Evolutionary conservation across 1,140 invertebrate species (phyloP).

Genomic region (Cotesia chilonis): DNA sequence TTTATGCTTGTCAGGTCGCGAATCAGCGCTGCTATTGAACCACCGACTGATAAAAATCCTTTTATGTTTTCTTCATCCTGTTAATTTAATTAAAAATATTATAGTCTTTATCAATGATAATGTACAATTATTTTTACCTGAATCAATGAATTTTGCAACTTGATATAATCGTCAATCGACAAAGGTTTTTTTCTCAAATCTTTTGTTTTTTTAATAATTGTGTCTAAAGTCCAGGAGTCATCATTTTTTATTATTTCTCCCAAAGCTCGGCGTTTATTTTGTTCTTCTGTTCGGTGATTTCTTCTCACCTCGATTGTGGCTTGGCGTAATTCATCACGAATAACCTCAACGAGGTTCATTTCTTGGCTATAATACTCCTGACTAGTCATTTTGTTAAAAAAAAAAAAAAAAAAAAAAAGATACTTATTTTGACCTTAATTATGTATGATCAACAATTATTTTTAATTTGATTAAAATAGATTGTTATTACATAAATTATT

Average conservation of each 20-base stretch:
- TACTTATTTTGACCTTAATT: no score
- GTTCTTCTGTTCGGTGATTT: constrained; percentile 37
- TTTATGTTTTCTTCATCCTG: constrained; percentile 57
- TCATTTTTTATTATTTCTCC: constrained; percentile 43
- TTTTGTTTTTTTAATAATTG: constrained; percentile 42
- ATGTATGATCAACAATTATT: no score
- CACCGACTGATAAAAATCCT: constrained; percentile 53
- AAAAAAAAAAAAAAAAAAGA: no score
- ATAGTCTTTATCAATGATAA: background rate
- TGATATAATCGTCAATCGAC: constrained; percentile 47
- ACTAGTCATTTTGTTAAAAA: background rate
- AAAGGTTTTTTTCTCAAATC: constrained; percentile 51
- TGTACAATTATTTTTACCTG: constrained; percentile 47
- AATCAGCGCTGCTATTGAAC: constrained; percentile 51
- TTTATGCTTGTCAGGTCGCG: constrained; percentile 57
- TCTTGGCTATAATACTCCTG: background rate
- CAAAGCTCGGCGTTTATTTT: constrained; percentile 50
- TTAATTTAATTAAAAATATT: constrained; percentile 34
- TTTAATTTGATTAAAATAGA: no score
- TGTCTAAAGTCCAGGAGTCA: constrained; percentile 41
- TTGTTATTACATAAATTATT: background rate
- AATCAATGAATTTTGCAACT: constrained; percentile 55
- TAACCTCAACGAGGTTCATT: constrained; percentile 37
- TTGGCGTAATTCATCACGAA: constrained; percentile 44
- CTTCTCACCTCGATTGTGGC: constrained; percentile 42